phyloP scores from a whole-genome alignment of 2,797 vertebrate species.

The Xenopus petersii region DNA sequence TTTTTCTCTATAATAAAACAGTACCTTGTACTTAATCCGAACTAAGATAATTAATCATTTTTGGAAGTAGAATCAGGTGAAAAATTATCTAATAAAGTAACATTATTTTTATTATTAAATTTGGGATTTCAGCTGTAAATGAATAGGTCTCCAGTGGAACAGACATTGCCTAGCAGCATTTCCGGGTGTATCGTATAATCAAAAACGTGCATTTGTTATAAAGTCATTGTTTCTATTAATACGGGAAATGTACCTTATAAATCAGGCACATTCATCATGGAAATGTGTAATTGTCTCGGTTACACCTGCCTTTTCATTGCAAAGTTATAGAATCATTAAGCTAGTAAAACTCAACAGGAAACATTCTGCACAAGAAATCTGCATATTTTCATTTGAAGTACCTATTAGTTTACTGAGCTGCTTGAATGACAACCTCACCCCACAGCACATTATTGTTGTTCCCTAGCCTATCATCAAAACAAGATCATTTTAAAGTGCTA shows the following conservation, averaged over 20 bases:
- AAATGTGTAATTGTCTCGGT: slow-evolving; percentile 34
- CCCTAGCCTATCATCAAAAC: slow-evolving; percentile 46
- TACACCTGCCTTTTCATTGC: slow-evolving; percentile 36
- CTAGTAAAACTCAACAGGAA: slow-evolving; percentile 45
- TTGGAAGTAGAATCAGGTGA: too few species aligned
- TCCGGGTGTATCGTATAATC: slow-evolving; percentile 21
- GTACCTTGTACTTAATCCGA: too few species aligned
- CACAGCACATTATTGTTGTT: slow-evolving; percentile 33
- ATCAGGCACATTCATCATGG: slow-evolving; percentile 41
- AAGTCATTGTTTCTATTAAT: slow-evolving; percentile 38
- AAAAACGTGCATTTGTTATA: slow-evolving; percentile 15
- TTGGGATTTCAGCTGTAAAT: not conserved
- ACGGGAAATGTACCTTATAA: slow-evolving; percentile 24
- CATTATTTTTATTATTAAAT: too few species aligned
- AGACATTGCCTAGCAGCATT: slow-evolving; percentile 37
- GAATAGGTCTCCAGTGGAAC: slow-evolving; percentile 37
- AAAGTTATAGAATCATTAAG: slow-evolving; percentile 28
- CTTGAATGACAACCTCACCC: slow-evolving; percentile 39
- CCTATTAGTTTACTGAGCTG: slow-evolving; percentile 47
- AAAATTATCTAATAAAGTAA: too few species aligned
- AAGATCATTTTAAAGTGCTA: slow-evolving; percentile 41
- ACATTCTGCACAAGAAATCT: slow-evolving; percentile 26
- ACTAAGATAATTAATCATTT: too few species aligned
- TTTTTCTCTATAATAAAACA: too few species aligned
- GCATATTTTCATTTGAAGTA: slow-evolving; percentile 46